phyloP scores from a whole-genome alignment of 2,888 invertebrate genomes.

The Cryptosula pallasiana region DNA sequence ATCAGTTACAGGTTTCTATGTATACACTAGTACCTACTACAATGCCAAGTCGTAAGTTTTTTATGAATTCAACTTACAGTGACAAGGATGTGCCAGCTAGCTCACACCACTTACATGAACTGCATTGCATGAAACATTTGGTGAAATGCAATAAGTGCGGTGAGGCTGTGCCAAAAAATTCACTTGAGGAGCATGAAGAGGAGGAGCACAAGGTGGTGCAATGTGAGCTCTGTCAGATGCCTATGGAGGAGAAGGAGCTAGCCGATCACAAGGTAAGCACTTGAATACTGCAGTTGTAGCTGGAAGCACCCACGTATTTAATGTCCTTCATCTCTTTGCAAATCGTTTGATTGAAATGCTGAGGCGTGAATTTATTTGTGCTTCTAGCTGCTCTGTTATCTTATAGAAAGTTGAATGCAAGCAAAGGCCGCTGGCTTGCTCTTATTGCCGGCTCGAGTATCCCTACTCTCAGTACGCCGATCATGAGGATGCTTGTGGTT shows the following conservation, averaged over 20 bases:
- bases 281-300: too few relatives aligned
- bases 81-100: constrained; percentile 65
- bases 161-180: constrained; percentile 62
- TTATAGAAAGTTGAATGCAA: constrained; percentile 58
- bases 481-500: constrained; percentile 68
- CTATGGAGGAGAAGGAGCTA: background rate
- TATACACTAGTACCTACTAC: too few relatives aligned
- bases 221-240: constrained; percentile 53
- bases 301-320: too few relatives aligned
- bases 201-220: constrained; percentile 54
- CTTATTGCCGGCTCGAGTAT: constrained; percentile 65
- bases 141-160: constrained; percentile 64
- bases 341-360: too few relatives aligned
- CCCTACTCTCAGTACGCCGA: constrained; percentile 60
- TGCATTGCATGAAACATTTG: constrained; percentile 67
- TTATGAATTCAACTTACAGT: too few relatives aligned
- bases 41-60: too few relatives aligned
- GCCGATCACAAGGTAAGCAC: background rate
- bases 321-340: too few relatives aligned
- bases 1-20: too few relatives aligned
- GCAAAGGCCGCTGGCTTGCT: constrained; percentile 61
- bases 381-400: too few relatives aligned
- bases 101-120: constrained; percentile 67
- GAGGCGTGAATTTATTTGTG: too few relatives aligned
- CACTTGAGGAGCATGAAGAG: constrained; percentile 60